Base-by-base conservation (phyloP, 2,888 invertebrate genomes). In the Caenorhabditis auriculariae region DNA sequence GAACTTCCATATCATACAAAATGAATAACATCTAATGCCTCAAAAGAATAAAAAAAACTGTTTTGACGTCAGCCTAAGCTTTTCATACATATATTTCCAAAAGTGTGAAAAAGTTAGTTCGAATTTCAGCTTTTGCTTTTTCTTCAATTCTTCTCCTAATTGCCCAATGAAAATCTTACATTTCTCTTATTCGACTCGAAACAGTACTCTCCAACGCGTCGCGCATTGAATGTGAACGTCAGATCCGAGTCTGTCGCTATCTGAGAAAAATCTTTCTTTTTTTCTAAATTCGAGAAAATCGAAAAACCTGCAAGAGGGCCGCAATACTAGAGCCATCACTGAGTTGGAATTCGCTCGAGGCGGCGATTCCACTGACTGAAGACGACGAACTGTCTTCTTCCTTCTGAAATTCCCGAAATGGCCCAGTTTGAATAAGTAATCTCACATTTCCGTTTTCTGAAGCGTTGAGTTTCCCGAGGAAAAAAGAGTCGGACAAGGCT, bases 231-330 rank as follows among this genome's bases (percentile, higher is more conserved):
- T 1, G 70, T 70, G 51, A 72, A 72, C 4, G 64, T 53, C 24
- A 72, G 48, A 27, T 72, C 72, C 2, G 68, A 64, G 45, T 72
- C 72, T 3, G 67, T 56, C n/a, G 70, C 70, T n/a, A 70, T 70
- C 57, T 68, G 63, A n/a, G n/a, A n/a, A n/a, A n/a, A n/a, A n/a
- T n/a, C n/a, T n/a, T n/a, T n/a, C n/a, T n/a, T n/a, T n/a, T n/a
- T n/a, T n/a, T n/a, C n/a, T n/a, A n/a, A n/a, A n/a, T n/a, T n/a
- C n/a, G n/a, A n/a, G n/a, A n/a, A n/a, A n/a, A 23, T n/a, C 27
- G 32, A 9, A 4, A 17, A 17, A 61, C 61, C 57, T 61, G 59
- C 37, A 69, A 49, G n/a, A 69, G 53, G n/a, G 66, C 48, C 21
- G 69, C 55, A 5, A 69, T 65, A 27, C 60, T 61, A 5, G 63